phyloP scores from a whole-genome alignment of 2,113 vertebrate genomes.

The Uria lomvia region DNA sequence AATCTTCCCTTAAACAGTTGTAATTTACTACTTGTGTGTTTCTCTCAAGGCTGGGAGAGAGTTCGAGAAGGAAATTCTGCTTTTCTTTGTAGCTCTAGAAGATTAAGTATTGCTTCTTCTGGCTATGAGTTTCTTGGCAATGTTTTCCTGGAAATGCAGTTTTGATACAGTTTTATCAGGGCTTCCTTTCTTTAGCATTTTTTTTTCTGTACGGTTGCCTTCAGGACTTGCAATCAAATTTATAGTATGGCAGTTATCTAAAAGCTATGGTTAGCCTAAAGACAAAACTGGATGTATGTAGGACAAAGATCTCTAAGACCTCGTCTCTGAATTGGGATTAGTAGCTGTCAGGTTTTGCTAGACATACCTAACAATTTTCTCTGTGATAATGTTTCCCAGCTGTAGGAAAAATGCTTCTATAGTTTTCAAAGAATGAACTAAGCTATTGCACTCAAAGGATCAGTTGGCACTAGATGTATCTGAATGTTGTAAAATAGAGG shows the following conservation, averaged over 20 bases:
- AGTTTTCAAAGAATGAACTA: not conserved
- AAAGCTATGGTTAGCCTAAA: not conserved
- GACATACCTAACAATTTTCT: not conserved
- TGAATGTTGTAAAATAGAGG: not conserved
- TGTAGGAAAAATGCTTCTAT: not conserved
- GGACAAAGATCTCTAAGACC: not conserved
- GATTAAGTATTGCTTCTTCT: not conserved
- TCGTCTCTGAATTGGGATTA: not conserved
- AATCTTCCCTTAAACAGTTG: not conserved
- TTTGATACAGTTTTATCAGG: not conserved
- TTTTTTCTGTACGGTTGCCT: not conserved
- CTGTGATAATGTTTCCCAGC: not conserved
- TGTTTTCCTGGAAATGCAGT: not conserved
- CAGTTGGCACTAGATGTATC: not conserved
- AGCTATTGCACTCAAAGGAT: not conserved
- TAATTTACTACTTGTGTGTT: not conserved
- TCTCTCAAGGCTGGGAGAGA: not conserved
- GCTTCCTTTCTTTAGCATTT: not conserved
- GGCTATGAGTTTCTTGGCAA: not conserved
- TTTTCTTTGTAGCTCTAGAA: not conserved
- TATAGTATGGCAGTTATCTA: not conserved
- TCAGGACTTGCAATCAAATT: not conserved
- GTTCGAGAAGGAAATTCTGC: not conserved
- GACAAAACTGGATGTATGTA: not conserved
- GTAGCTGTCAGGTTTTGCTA: conserved; percentile 21